Conservation (phyloP, 2,888 invertebrate species). For the Argyresthia goedartella region DNA sequence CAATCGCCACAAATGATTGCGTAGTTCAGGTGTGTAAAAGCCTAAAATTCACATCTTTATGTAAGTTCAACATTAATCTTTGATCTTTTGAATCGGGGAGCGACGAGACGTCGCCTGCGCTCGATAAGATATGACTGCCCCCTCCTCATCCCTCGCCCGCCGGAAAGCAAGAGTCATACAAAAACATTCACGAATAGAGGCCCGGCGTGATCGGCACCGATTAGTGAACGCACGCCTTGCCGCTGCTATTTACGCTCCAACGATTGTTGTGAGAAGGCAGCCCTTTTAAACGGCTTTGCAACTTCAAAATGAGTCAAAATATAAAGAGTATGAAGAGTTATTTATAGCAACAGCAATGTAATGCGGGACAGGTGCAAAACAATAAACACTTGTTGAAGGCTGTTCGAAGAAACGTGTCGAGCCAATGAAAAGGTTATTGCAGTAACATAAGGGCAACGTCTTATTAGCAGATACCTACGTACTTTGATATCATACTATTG, state of each 20-base stretch:
- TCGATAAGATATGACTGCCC: conserved; percentile 36
- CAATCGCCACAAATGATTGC: background rate
- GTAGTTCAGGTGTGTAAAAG: background rate
- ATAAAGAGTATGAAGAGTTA: no score
- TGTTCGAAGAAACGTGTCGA: no score
- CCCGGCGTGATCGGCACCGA: conserved; percentile 32
- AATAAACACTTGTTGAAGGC: conserved; percentile 21
- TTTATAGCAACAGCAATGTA: no score
- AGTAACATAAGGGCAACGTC: no score
- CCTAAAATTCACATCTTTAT: background rate
- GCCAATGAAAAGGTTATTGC: no score
- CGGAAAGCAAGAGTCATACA: conserved; percentile 24
- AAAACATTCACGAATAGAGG: conserved; percentile 52
- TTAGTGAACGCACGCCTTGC: conserved; percentile 11
- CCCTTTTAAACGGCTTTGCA: no score
- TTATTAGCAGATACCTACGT: background rate
- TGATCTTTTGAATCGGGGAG: conserved; percentile 19
- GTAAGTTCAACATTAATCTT: background rate
- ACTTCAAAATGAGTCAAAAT: no score
- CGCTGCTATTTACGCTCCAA: no score
- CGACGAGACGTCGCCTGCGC: conserved; percentile 40
- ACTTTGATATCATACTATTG: background rate
- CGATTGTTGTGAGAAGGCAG: no score
- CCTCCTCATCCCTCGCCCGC: background rate
- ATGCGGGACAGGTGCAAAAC: conserved; percentile 29